phyloP scores from a whole-genome alignment of 2,797 vertebrate species.

The Fringilla coelebs region DNA sequence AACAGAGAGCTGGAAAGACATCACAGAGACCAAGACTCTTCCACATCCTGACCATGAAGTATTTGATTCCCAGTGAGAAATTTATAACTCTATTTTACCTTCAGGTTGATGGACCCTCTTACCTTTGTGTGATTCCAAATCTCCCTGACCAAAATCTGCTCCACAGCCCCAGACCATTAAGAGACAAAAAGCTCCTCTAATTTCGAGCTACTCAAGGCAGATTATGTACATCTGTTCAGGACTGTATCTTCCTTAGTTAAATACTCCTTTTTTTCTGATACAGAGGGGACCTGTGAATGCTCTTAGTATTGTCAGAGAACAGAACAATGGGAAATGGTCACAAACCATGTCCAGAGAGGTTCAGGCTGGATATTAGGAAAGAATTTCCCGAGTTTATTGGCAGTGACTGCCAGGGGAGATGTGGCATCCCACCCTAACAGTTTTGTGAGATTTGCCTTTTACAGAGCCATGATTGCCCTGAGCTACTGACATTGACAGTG shows the following conservation, averaged over 20 bases:
- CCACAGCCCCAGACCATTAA: not conserved
- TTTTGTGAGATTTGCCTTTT: not conserved
- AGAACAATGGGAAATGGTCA: not conserved
- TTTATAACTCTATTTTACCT: not conserved
- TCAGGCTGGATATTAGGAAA: not conserved
- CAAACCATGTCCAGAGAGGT: not conserved
- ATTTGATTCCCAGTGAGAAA: not conserved
- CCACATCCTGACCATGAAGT: not conserved
- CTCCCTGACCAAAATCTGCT: not conserved
- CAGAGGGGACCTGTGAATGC: not conserved
- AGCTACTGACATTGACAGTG: not conserved
- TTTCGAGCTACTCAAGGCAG: not conserved
- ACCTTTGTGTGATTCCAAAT: not conserved
- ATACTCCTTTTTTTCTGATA: not conserved
- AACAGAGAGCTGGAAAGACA: not conserved
- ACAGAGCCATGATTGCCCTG: not conserved
- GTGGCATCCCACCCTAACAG: not conserved
- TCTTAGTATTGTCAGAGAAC: not conserved
- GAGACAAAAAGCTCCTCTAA: not conserved
- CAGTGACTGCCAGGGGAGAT: not conserved
- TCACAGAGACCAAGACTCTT: not conserved
- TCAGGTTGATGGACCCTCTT: not conserved
- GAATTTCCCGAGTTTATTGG: not conserved
- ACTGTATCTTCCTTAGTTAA: not conserved
- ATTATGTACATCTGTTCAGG: not conserved